Conservation (phyloP, 1,140 invertebrate genomes). For the Diachasmimorpha longicaudata region DNA sequence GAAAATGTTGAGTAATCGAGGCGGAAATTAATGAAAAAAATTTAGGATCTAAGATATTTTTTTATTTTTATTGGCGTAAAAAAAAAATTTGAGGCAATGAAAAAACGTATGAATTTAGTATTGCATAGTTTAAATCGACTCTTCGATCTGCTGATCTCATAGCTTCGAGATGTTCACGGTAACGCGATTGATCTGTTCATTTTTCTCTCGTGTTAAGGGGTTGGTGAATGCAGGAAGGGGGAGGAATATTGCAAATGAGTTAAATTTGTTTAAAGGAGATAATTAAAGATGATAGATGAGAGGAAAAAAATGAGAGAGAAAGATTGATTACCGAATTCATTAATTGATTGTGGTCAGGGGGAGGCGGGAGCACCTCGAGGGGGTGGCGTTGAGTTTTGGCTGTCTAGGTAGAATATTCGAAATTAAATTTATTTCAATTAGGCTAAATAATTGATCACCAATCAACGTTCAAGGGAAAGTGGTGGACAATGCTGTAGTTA, state of each 20-base stretch:
- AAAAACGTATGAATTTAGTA: slow-evolving; percentile 24
- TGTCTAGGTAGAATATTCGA: neutral
- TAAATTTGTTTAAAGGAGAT: slow-evolving; percentile 21
- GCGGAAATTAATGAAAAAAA: neutral
- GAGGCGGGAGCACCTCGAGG: too few relatives aligned
- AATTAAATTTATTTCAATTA: neutral
- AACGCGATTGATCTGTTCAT: too few relatives aligned
- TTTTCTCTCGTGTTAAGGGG: neutral
- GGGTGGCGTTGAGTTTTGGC: neutral
- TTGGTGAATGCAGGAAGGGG: slow-evolving; percentile 24
- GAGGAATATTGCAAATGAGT: slow-evolving; percentile 9
- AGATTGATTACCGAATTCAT: slow-evolving; percentile 5
- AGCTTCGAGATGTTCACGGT: slow-evolving; percentile 34
- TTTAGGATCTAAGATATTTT: slow-evolving; percentile 1
- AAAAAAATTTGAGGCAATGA: slow-evolving; percentile 27
- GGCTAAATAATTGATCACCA: neutral
- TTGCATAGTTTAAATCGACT: slow-evolving; percentile 19
- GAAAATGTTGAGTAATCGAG: slow-evolving; percentile 6
- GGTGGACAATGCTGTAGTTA: neutral
- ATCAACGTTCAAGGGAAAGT: neutral
- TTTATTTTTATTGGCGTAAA: slow-evolving; percentile 25
- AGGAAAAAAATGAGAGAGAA: slow-evolving; percentile 11
- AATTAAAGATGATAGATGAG: slow-evolving; percentile 19
- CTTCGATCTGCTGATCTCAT: slow-evolving; percentile 40
- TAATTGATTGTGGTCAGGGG: slow-evolving; percentile 10